Evolutionary conservation across 2,797 vertebrate genomes (phyloP).

Genomic region (Podarcis siculus): DNA sequence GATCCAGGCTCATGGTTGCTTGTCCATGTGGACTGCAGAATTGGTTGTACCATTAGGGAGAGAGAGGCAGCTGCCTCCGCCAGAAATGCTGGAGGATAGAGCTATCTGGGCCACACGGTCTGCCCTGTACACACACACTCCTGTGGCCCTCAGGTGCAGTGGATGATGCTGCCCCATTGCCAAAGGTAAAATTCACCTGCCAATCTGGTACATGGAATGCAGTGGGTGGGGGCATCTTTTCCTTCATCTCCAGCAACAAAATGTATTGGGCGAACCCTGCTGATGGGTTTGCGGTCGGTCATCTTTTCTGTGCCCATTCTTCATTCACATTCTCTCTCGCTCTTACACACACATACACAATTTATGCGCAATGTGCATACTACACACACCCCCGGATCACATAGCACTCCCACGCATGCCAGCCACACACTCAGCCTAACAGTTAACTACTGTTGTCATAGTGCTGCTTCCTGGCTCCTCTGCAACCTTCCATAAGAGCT

Average conservation of each 20-base stretch:
- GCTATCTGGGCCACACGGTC: too few relatives aligned
- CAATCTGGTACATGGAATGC: too few relatives aligned
- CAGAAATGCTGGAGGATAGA: too few relatives aligned
- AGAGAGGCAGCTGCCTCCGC: too few relatives aligned
- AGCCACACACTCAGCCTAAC: neutral
- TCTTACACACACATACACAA: neutral
- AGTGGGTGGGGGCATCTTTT: neutral
- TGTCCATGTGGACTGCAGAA: too few relatives aligned
- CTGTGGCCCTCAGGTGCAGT: neutral
- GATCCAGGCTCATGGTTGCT: too few relatives aligned
- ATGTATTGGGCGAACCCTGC: neutral
- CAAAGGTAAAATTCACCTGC: too few relatives aligned
- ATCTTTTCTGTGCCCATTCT: neutral
- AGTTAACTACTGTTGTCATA: constrained; percentile 24
- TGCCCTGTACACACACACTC: too few relatives aligned
- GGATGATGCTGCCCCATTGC: too few relatives aligned
- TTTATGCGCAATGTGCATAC: neutral
- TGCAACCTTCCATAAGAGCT: neutral
- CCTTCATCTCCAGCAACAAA: neutral
- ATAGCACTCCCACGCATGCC: constrained; percentile 18
- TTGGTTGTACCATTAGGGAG: too few relatives aligned
- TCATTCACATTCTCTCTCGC: neutral
- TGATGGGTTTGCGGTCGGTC: neutral
- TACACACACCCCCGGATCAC: neutral
- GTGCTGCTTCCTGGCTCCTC: neutral